Percentiles rank a stretch among this genome's conserved stretches.
Evolutionary conservation across 1,140 invertebrate species (phyloP).

Genomic region (Hyles euphorbiae): DNA sequence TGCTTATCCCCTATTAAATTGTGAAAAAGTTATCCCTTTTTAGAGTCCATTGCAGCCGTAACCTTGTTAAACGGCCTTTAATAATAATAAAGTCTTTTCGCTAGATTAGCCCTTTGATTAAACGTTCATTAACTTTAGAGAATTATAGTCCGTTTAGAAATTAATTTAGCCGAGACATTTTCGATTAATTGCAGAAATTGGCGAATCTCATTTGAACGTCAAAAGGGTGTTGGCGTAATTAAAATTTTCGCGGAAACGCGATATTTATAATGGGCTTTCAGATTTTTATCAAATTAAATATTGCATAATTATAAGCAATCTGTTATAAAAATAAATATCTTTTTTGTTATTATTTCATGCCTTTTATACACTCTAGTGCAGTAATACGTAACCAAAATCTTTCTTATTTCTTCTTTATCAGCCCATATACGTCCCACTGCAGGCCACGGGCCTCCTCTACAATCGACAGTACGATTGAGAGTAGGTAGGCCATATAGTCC

Average conservation of each 20-base stretch:
- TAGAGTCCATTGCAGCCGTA: constrained; percentile 12
- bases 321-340: background rate
- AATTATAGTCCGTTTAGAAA: constrained; percentile 15
- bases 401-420: too few species aligned
- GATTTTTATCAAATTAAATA: background rate
- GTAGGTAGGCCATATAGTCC: too few species aligned
- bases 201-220: constrained; percentile 10
- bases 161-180: constrained; percentile 16
- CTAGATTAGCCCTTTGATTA: constrained; percentile 18
- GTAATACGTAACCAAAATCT: too few species aligned
- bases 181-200: constrained; percentile 18
- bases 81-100: constrained; percentile 13
- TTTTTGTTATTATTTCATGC: background rate
- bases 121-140: constrained; percentile 16
- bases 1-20: constrained; percentile 16
- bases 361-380: too few species aligned
- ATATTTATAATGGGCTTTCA: background rate
- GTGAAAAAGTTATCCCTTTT: constrained; percentile 5
- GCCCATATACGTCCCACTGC: too few species aligned
- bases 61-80: background rate
- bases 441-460: too few species aligned
- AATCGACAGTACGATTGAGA: too few species aligned
- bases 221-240: constrained; percentile 13
- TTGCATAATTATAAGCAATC: background rate
- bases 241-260: constrained; percentile 6